phyloP scores from a whole-genome alignment of 2,797 vertebrate genomes.

The Eidolon dupreanum region DNA sequence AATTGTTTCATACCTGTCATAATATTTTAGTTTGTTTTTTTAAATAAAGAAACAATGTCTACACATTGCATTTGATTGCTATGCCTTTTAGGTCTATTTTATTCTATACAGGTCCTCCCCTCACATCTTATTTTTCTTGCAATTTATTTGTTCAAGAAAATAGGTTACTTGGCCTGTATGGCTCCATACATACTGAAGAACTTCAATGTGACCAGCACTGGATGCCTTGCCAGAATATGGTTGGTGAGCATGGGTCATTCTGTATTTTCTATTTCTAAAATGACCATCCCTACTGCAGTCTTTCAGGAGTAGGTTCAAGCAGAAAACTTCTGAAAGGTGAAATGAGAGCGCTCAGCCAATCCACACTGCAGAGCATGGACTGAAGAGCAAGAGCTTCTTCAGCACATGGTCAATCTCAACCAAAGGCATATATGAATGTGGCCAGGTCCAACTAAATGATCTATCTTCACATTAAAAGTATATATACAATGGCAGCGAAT shows the following conservation, averaged over 20 bases:
- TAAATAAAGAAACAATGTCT: background rate
- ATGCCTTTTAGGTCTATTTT: background rate
- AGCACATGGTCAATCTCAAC: background rate
- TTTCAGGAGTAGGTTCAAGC: background rate
- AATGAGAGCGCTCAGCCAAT: background rate
- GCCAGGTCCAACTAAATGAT: background rate
- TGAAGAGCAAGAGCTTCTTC: background rate
- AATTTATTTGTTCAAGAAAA: background rate
- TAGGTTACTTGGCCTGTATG: background rate
- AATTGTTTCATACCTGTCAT: background rate
- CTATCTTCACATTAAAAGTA: background rate
- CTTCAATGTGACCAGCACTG: background rate
- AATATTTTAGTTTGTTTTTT: background rate
- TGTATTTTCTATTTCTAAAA: background rate
- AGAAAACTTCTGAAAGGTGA: background rate
- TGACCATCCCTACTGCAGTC: background rate
- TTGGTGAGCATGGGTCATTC: background rate
- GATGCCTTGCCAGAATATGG: background rate
- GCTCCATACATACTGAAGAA: background rate
- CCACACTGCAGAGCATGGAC: background rate
- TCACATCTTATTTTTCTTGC: background rate
- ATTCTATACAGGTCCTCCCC: background rate
- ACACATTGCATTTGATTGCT: background rate
- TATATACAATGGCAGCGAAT: too few species aligned
- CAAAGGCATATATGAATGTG: background rate